phyloP scores from a whole-genome alignment of 2,797 vertebrate species.

The Myripristis murdjan region DNA sequence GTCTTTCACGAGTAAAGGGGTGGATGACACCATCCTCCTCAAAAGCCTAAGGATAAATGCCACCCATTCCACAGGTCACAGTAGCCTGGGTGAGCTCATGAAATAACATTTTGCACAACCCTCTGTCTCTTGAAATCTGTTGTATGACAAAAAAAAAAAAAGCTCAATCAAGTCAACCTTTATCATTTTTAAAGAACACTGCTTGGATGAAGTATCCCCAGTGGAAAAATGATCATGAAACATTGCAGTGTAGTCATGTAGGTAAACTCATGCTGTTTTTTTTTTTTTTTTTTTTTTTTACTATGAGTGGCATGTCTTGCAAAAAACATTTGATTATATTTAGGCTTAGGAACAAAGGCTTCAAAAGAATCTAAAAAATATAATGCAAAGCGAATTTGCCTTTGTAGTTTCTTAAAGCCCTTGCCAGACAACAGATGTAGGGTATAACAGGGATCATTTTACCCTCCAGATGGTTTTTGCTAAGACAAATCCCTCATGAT shows the following conservation, averaged over 20 bases:
- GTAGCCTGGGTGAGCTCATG: constrained; percentile 11
- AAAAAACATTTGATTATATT: neutral
- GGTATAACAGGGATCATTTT: constrained; percentile 31
- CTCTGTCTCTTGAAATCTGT: neutral
- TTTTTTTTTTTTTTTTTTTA: neutral
- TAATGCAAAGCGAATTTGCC: constrained; percentile 11
- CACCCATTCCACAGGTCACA: constrained; percentile 20
- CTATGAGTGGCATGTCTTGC: neutral
- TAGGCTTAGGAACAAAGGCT: constrained; percentile 8
- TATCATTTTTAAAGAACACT: constrained; percentile 7
- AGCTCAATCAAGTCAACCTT: neutral
- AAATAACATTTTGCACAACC: neutral
- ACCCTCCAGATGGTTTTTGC: constrained; percentile 46
- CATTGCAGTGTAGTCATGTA: neutral
- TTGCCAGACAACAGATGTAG: constrained; percentile 41
- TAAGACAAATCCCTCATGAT: constrained; percentile 41
- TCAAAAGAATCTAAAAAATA: constrained; percentile 19
- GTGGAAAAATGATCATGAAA: neutral
- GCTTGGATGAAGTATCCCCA: neutral
- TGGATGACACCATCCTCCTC: constrained; percentile 30
- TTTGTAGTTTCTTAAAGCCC: constrained; percentile 29
- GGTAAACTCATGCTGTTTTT: neutral
- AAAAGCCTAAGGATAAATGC: constrained; percentile 50
- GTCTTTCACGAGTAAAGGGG: constrained; percentile 28
- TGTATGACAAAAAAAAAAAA: neutral